phyloP scores from a whole-genome alignment of 2,113 vertebrate genomes.

The Coptodon rendalli region DNA sequence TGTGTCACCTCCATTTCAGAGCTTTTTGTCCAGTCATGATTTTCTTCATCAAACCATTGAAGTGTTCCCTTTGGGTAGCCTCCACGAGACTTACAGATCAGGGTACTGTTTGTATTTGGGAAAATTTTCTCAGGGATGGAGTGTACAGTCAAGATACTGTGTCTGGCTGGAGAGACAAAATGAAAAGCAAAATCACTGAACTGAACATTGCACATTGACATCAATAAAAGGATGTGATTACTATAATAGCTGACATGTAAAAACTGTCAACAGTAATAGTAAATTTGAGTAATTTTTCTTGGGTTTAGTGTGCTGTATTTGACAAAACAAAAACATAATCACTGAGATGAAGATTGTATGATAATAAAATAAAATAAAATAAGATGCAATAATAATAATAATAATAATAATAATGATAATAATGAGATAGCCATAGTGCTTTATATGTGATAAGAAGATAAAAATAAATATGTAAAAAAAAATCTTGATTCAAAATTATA shows the following conservation, averaged over 20 bases:
- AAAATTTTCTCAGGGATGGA: background rate
- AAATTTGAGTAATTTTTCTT: too few species aligned
- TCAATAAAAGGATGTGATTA: too few species aligned
- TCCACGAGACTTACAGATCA: background rate
- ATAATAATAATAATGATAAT: fast-evolving
- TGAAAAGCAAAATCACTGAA: background rate
- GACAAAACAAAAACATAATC: fast-evolving
- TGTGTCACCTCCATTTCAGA: background rate
- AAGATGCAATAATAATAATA: fast-evolving
- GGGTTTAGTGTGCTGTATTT: too few species aligned
- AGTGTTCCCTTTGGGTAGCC: background rate
- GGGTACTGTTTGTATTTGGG: background rate
- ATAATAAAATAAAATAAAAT: background rate
- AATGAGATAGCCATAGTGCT: fast-evolving
- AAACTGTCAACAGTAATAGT: too few species aligned
- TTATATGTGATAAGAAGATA: background rate
- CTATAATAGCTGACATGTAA: too few species aligned
- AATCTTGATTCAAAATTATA: fast-evolving
- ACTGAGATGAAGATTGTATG: background rate
- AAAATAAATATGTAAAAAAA: fast-evolving
- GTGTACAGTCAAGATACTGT: background rate
- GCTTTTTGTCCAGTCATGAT: background rate
- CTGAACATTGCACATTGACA: background rate
- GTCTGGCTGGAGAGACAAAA: background rate
- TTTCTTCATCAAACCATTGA: background rate